A percentile compares a stretch with the other conserved stretches of the same genome.
These are phyloP conservation scores for Nycticryphes semicollaris DNA, from an alignment of 2,113 vertebrate genomes.

Conservation along the genomic window DNA sequence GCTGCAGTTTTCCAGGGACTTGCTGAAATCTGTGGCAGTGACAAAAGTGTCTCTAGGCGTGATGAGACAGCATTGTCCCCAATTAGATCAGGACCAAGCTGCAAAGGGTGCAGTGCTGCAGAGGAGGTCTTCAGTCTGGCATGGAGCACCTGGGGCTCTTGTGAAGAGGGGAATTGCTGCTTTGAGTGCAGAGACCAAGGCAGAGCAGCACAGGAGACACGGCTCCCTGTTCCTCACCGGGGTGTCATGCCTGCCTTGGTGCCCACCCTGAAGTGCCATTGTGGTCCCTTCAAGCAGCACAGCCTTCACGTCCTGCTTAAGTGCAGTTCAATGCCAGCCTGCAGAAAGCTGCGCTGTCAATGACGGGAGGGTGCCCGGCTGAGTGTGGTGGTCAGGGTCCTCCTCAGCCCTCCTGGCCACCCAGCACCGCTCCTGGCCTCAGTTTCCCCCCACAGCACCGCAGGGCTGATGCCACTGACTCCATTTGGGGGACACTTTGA, in stretches of 20 bases:
- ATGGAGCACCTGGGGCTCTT: background rate
- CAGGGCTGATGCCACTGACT: background rate
- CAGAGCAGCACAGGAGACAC: background rate
- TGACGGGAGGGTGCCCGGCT: rapidly evolving
- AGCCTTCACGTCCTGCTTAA: background rate
- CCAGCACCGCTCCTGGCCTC: background rate
- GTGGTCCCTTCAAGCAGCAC: background rate
- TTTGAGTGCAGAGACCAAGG: background rate
- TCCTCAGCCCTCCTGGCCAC: background rate
- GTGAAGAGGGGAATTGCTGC: background rate
- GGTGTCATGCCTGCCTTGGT: background rate
- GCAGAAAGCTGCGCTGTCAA: rapidly evolving
- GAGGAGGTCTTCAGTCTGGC: background rate
- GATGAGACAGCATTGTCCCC: background rate
- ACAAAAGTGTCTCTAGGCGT: background rate
- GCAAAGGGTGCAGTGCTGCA: background rate
- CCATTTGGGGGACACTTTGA: background rate
- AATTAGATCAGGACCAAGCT: background rate
- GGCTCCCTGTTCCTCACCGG: rapidly evolving
- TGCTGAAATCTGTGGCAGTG: background rate
- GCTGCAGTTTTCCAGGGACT: background rate
- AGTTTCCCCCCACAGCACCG: rapidly evolving
- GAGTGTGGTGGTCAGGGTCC: background rate
- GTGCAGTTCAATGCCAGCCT: rapidly evolving
- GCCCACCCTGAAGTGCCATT: background rate